phyloP scores from a whole-genome alignment of 1,140 invertebrate species.

The Philotrypesis tridentata region DNA sequence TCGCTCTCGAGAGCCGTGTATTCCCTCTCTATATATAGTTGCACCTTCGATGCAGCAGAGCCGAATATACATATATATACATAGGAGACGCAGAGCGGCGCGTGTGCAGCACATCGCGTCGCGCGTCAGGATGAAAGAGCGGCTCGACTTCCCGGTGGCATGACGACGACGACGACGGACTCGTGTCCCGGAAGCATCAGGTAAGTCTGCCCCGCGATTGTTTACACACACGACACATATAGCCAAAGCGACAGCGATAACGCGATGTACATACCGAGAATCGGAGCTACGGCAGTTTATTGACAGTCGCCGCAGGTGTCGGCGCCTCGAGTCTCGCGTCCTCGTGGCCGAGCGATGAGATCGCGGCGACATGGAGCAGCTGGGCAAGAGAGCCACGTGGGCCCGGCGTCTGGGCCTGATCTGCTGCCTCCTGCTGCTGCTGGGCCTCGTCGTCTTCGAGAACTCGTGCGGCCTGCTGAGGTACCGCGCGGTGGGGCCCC shows the following conservation, averaged over 20 bases:
- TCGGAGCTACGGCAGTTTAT: too few species aligned
- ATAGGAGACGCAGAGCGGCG: background rate
- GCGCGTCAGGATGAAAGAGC: background rate
- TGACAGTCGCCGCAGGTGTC: too few species aligned
- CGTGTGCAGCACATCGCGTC: background rate
- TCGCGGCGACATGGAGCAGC: constrained; percentile 26
- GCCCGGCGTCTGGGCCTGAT: background rate
- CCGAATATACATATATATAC: background rate
- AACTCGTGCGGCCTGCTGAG: constrained; percentile 12
- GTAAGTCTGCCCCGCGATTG: too few species aligned
- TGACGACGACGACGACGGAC: too few species aligned
- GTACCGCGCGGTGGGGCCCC: too few species aligned
- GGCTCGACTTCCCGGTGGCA: too few species aligned
- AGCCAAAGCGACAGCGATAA: too few species aligned
- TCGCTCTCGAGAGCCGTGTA: background rate
- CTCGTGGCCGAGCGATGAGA: too few species aligned
- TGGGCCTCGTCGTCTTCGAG: constrained; percentile 27
- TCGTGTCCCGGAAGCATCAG: background rate
- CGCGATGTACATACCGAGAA: too few species aligned
- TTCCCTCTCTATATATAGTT: background rate
- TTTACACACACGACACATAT: too few species aligned
- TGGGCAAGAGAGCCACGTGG: background rate
- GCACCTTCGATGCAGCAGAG: too few species aligned
- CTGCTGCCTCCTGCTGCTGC: background rate
- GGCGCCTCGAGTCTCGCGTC: too few species aligned